Evolutionary conservation across 2,888 invertebrate genomes (phyloP), one percentile per base, ranked within the genome.

Genomic region (Capitulum mitella): DNA sequence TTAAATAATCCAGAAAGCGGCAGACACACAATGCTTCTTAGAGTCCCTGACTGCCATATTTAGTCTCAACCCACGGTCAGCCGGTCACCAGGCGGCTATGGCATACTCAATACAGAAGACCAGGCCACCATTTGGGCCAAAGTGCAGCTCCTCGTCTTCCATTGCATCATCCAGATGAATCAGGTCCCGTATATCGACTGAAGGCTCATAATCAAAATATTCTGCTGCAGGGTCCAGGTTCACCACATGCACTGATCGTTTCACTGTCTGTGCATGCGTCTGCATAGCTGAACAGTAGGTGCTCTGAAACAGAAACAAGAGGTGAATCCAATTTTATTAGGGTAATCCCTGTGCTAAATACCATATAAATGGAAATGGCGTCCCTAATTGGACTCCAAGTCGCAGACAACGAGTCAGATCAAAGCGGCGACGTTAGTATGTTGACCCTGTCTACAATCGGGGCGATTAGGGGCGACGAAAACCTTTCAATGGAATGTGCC

Each of bases 221-320:
- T 99, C 99, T 0, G 98, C 98, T 0, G 99, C 99, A 0, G 99
- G 99, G 86, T 99, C 99, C 80, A 99, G 88, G 88, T 99, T 99
- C 0, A 98, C 92, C 0, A 98, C 92, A 82, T 95, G 91, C 26
- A 97, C 89, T 0, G 89, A 88, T 82, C 97, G 89, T 61, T 85
- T 84, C 80, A 91, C 90, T 0, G 89, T 86, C 79, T 90, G 90
- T 19, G 92, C 94, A 86, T 98, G 96, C 84, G 91, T 92, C 80
- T 93, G 92, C 85, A 99, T 90, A 0, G 92, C 91, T 54, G 92
- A 91, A 86, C 98, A 98, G 85, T 97, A 98, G 0, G 97, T 97
- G 0, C 97, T 97, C 95, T 97, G 84, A 79, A 83, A 84, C 14
- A 22, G 19, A 34, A 19, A 64, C 12, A 51, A 19, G 22, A 46